Conservation (phyloP, 2,888 invertebrate genomes). For the Torymus tubicola region DNA sequence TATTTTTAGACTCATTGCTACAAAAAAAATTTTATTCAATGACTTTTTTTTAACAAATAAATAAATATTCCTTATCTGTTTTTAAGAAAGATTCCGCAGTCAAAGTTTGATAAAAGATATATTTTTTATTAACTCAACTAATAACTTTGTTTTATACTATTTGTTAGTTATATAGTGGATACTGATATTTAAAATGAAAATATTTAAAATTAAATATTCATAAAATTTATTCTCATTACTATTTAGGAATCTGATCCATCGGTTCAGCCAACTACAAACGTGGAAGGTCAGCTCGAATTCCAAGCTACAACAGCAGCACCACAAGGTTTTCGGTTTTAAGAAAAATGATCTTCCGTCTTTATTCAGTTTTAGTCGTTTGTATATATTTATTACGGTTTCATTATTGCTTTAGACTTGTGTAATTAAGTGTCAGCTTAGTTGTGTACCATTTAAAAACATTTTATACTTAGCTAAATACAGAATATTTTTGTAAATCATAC, state of each 20-base stretch:
- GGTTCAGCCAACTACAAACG: slow-evolving; percentile 61
- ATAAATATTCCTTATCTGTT: background rate
- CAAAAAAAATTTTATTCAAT: no score
- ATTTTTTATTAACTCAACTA: no score
- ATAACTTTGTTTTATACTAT: no score
- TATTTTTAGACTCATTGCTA: no score
- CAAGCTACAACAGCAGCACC: slow-evolving; percentile 64
- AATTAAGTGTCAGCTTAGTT: slow-evolving; percentile 34
- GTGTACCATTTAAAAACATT: slow-evolving; percentile 19
- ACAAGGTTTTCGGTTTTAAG: slow-evolving; percentile 66
- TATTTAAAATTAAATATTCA: slow-evolving; percentile 6
- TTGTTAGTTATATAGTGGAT: no score
- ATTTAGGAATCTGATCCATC: slow-evolving; percentile 65
- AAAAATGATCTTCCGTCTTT: slow-evolving; percentile 4
- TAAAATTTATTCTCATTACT: slow-evolving; percentile 39
- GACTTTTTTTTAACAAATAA: no score
- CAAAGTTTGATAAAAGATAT: no score
- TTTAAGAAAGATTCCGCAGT: no score
- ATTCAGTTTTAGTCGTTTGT: slow-evolving; percentile 42
- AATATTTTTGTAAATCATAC: slow-evolving; percentile 39
- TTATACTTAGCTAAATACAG: slow-evolving; percentile 35
- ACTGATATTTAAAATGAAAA: background rate
- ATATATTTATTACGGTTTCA: slow-evolving; percentile 46
- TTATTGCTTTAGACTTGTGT: slow-evolving; percentile 50
- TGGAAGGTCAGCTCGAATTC: slow-evolving; percentile 68